Evolutionary conservation across 1,140 invertebrate genomes (phyloP), one percentile per base, ranked within the genome.

Genomic region (Trichoplusia ni): DNA sequence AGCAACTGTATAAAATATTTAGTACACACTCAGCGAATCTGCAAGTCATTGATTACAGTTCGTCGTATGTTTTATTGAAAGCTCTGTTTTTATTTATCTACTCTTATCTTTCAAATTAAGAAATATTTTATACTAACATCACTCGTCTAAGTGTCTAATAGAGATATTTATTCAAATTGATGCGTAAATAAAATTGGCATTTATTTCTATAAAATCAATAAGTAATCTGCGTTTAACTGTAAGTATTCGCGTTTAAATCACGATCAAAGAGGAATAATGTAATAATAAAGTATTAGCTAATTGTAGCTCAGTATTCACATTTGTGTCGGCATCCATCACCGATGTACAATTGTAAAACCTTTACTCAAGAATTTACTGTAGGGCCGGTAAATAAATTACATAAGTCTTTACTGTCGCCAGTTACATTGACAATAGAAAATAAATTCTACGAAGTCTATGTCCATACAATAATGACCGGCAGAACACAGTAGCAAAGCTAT

Each of bases 361-460:
- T 54, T 25, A 9, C 21, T 38, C n/a, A 16, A 47, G 23, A 29
- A 47, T 47, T 47, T 47, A 35, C 29, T 8, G 18, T 37, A 40
- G 21, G 7, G 19, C 51, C n/a, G 14, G 14, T 33, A 31, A 11
- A 54, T 37, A 37, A 37, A 37, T 25, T 8, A 25, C 11, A 13
- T 54, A 38, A 54, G 31, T 40, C 33, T 51, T 38, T 38, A 38
- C 16, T 38, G 31, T 37, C 19, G 51, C 19, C 51, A 18, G 14
- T 25, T 35, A 38, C 51, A 38, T 19, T 25, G 21, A 54, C 33
- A 54, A 54, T 54, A 35, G 51, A 33, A 14, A 37, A 54, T 38
- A 54, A 54, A 54, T 54, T 25, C 13, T 47, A 27, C 8, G 29
- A n/a, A 33, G 29, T 33, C 9, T 2, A 46, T 54, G 21, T 54